Conservation (phyloP, 1,140 invertebrate genomes). For the Drosophila lowei region DNA sequence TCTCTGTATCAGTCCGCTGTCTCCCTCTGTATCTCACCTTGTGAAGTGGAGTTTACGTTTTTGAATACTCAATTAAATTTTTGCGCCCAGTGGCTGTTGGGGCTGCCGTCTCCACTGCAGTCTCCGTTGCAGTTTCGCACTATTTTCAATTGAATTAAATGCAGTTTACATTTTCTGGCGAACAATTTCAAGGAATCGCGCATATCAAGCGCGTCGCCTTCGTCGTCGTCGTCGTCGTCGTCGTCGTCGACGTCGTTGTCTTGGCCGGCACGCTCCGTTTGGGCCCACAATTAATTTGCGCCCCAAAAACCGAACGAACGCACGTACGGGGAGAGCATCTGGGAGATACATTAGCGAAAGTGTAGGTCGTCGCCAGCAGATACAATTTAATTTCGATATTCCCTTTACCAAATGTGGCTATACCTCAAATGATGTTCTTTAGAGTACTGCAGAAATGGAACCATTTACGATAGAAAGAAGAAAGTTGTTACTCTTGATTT, state of each 20-base stretch:
- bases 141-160: conserved; percentile 82
- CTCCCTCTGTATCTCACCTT: conserved; percentile 10
- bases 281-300: conserved; percentile 83
- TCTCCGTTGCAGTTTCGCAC: conserved; percentile 63
- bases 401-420: conserved; percentile 19
- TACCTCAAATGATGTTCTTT: background rate
- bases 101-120: conserved; percentile 8
- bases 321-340: conserved; percentile 60
- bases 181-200: conserved; percentile 83
- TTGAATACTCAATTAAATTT: conserved; percentile 82
- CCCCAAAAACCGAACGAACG: conserved; percentile 75
- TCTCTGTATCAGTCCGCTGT: conserved; percentile 3
- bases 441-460: background rate
- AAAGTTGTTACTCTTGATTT: too few species aligned
- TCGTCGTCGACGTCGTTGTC: conserved; percentile 71
- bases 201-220: conserved; percentile 83
- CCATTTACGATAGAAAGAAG: background rate
- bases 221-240: conserved; percentile 74
- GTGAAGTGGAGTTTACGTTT: conserved; percentile 62
- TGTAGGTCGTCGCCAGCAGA: conserved; percentile 66
- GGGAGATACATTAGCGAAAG: conserved; percentile 79
- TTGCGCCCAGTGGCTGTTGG: conserved; percentile 48
- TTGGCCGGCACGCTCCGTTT: conserved; percentile 80
- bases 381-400: conserved; percentile 75
- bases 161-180: conserved; percentile 76